A percentile compares a stretch with the other conserved stretches of the same genome.
Conservation (phyloP, 2,113 vertebrate genomes). For the Corydoras maculifer region DNA sequence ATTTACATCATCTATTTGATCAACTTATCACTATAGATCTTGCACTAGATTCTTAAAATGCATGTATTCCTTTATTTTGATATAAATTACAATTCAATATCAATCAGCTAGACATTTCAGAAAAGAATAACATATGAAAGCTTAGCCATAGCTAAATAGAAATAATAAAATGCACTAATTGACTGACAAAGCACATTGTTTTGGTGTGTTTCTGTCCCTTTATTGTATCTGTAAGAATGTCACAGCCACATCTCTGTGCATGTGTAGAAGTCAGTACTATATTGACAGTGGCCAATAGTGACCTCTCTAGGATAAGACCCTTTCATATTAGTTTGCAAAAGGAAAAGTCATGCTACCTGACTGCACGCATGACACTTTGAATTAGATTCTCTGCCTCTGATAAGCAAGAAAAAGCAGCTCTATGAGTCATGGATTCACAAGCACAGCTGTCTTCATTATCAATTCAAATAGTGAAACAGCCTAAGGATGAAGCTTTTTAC, state of each 20-base stretch:
- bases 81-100: too few species aligned
- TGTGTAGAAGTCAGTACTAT: not conserved
- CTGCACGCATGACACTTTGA: conserved; percentile 28
- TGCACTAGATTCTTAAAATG: too few species aligned
- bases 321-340: conserved; percentile 13
- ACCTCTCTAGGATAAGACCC: conserved; percentile 21
- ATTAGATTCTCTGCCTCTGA: conserved; percentile 27
- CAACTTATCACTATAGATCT: too few species aligned
- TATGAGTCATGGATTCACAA: conserved; percentile 31
- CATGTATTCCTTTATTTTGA: too few species aligned
- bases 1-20: not conserved
- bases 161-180: too few species aligned
- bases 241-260: not conserved
- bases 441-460: conserved; percentile 34
- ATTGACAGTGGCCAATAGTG: conserved; percentile 11
- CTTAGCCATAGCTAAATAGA: too few species aligned
- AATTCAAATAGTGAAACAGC: conserved; percentile 24
- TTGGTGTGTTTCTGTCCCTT: not conserved
- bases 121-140: too few species aligned
- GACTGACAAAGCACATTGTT: not conserved
- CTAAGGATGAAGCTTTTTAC: conserved; percentile 27
- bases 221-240: not conserved
- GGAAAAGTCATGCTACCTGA: conserved; percentile 38
- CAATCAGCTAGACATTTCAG: too few species aligned
- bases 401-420: conserved; percentile 22